phyloP scores from a whole-genome alignment of 2,113 vertebrate genomes.

The Bos indicus region DNA sequence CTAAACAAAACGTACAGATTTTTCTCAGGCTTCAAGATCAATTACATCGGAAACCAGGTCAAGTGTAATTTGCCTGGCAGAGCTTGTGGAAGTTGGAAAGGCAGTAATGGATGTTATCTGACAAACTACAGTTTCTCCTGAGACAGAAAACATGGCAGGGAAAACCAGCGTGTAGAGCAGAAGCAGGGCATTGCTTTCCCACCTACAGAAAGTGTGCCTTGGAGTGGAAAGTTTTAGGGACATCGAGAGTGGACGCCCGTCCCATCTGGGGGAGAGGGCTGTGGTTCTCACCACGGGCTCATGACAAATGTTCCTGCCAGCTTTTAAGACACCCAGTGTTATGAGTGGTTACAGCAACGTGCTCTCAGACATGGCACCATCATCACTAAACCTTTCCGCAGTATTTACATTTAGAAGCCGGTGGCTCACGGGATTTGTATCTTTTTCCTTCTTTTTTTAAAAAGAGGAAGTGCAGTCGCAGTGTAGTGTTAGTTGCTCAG shows the following conservation, averaged over 20 bases:
- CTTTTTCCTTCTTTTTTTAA: neutral
- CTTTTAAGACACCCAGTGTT: neutral
- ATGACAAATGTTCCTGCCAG: neutral
- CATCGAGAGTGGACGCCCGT: neutral
- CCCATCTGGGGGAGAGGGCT: neutral
- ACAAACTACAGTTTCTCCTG: neutral
- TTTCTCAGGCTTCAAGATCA: neutral
- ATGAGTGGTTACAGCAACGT: neutral
- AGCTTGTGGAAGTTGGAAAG: neutral
- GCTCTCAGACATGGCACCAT: neutral
- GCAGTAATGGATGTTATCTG: neutral
- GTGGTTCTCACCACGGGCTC: neutral
- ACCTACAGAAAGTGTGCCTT: neutral
- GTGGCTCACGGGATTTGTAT: neutral
- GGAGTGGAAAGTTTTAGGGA: neutral
- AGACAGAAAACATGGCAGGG: neutral
- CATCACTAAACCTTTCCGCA: neutral
- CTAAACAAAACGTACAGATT: neutral
- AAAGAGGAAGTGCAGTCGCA: neutral
- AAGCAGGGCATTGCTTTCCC: neutral
- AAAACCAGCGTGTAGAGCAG: neutral
- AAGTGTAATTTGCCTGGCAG: neutral
- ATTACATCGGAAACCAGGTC: neutral
- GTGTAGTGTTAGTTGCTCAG: neutral
- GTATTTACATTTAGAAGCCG: neutral